phyloP scores from a whole-genome alignment of 2,113 vertebrate species.

The Odobenus rosmarus region DNA sequence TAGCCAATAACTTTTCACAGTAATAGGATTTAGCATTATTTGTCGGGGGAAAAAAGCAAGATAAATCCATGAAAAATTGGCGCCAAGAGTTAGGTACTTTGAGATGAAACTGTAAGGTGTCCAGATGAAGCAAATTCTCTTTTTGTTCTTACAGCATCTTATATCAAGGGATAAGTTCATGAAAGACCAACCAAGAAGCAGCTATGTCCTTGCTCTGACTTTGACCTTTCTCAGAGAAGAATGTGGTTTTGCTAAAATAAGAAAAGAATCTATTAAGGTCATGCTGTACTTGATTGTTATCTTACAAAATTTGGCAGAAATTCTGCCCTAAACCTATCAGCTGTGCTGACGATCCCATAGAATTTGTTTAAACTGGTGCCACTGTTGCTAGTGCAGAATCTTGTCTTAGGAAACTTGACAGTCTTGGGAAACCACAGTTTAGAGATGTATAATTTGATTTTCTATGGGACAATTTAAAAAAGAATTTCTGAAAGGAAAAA shows the following conservation, averaged over 20 bases:
- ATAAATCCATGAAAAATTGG: not conserved
- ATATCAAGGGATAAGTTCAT: not conserved
- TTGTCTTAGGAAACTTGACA: constrained; percentile 8
- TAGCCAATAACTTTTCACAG: constrained; percentile 47
- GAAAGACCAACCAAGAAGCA: not conserved
- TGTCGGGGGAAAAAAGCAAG: not conserved
- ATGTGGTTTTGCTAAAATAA: constrained; percentile 62
- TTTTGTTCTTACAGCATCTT: not conserved
- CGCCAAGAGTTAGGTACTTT: not conserved
- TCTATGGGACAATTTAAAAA: not conserved
- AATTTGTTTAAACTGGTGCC: not conserved
- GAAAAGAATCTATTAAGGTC: constrained; percentile 22
- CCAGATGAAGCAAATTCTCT: not conserved
- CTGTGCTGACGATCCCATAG: not conserved
- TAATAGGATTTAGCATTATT: not conserved
- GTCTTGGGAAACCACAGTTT: not conserved
- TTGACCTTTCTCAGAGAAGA: constrained; percentile 52
- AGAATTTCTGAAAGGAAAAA: constrained; percentile 45
- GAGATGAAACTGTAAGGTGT: not conserved
- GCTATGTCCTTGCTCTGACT: not conserved
- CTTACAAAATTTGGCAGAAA: not conserved
- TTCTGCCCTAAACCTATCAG: not conserved
- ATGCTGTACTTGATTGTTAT: not conserved
- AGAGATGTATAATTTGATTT: constrained; percentile 22
- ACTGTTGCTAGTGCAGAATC: not conserved